Conservation (phyloP, 2,797 vertebrate species). For the Hephaestus fuliginosus region DNA sequence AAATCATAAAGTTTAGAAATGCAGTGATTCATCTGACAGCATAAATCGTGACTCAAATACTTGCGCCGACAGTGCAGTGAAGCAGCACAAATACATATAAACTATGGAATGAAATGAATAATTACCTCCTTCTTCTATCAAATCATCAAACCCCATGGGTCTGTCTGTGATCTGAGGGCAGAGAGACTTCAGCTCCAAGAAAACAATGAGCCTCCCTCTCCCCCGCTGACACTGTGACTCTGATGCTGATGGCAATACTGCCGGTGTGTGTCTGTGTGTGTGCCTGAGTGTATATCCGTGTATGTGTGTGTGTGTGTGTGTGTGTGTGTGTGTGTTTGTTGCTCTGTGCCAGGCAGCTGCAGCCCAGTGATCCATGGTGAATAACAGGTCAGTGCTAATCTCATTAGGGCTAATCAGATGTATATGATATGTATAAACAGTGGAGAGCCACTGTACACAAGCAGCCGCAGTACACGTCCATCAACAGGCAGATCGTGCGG, state of each 20-base stretch:
- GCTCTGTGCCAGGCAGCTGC: slow-evolving; percentile 66
- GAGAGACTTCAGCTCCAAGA: slow-evolving; percentile 65
- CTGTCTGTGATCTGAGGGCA: slow-evolving; percentile 73
- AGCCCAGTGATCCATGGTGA: slow-evolving; percentile 67
- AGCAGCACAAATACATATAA: slow-evolving; percentile 67
- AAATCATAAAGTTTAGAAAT: slow-evolving; percentile 29
- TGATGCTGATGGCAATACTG: slow-evolving; percentile 67
- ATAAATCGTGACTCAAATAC: slow-evolving; percentile 33
- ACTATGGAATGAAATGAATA: slow-evolving; percentile 78
- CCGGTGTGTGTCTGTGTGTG: slow-evolving; percentile 27
- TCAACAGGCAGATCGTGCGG: slow-evolving; percentile 19
- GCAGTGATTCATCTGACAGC: slow-evolving; percentile 44
- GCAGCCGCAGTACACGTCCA: slow-evolving; percentile 44
- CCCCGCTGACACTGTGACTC: slow-evolving; percentile 74
- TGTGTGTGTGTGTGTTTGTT: slow-evolving; percentile 15
- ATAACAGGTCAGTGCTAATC: slow-evolving; percentile 78
- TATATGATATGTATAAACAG: slow-evolving; percentile 81
- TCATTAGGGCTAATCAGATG: slow-evolving; percentile 81
- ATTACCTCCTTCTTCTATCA: slow-evolving; percentile 78
- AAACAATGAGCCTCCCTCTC: slow-evolving; percentile 75
- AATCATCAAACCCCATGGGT: slow-evolving; percentile 77
- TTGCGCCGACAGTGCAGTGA: slow-evolving; percentile 38
- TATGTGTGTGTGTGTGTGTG: slow-evolving; percentile 6
- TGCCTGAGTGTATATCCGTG: slow-evolving; percentile 6
- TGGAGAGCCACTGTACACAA: slow-evolving; percentile 50